Percentiles rank a stretch among this genome's conserved stretches.
These are phyloP conservation scores for Aplidium turbinatum DNA, from an alignment of 23 tunicate species.

Conservation along the genomic window DNA sequence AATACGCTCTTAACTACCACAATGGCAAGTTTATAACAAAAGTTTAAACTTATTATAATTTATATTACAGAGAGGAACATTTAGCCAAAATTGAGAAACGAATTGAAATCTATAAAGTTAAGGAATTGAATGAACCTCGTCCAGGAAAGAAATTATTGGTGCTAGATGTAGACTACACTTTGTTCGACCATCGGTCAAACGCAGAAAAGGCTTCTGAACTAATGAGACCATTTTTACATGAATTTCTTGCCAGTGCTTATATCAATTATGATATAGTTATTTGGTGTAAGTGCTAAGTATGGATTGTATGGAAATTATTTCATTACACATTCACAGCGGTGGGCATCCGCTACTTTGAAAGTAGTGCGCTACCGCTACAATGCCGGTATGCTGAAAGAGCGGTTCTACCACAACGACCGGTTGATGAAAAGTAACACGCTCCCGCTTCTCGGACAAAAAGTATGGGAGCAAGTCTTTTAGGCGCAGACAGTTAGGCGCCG, in stretches of 20 bases:
- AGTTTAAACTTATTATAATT: not conserved
- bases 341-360: too few relatives aligned
- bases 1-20: not conserved
- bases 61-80: conserved; percentile 61
- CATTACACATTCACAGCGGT: too few relatives aligned
- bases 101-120: conserved; percentile 56
- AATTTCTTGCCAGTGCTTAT: conserved; percentile 86
- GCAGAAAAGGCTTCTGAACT: conserved; percentile 81
- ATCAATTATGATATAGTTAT: conserved; percentile 85
- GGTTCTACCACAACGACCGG: too few relatives aligned
- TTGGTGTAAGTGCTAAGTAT: conserved; percentile 77
- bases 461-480: too few relatives aligned
- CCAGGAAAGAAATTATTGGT: conserved; percentile 91
- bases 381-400: too few relatives aligned
- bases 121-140: conserved; percentile 77
- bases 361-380: too few relatives aligned
- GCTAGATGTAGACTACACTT: conserved; percentile 88
- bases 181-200: conserved; percentile 90
- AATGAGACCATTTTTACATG: conserved; percentile 95
- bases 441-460: too few relatives aligned
- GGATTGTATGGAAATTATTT: too few relatives aligned
- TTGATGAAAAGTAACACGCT: too few relatives aligned
- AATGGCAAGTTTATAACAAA: not conserved
- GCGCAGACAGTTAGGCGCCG: too few relatives aligned
- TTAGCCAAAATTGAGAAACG: conserved; percentile 80